A percentile compares a stretch with the other conserved stretches of the same genome.
Evolutionary conservation across 30 jellyfish, hydroid and myxozoan genomes (phyloP).

Genomic region (Aurelia sp.): DNA sequence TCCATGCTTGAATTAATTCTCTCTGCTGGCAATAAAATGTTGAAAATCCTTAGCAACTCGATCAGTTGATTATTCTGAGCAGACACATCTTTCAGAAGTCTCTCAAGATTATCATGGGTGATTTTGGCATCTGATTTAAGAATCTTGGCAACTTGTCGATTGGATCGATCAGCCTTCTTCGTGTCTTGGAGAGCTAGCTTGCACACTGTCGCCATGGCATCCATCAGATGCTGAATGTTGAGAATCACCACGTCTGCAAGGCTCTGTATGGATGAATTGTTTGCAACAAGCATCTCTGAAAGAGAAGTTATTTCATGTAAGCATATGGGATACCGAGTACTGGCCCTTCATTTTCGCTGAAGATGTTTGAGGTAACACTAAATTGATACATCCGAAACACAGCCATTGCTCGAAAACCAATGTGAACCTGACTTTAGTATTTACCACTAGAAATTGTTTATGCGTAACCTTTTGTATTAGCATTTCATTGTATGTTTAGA

Average conservation of each 20-base stretch:
- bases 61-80: conserved; percentile 30
- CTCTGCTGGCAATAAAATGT: conserved; percentile 39
- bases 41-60: conserved; percentile 13
- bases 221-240: conserved; percentile 59
- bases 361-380: too few relatives aligned
- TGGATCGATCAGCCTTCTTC: conserved; percentile 8
- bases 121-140: conserved; percentile 32
- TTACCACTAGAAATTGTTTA: too few relatives aligned
- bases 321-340: too few relatives aligned
- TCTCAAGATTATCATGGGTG: conserved; percentile 2
- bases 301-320: not conserved
- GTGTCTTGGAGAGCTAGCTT: conserved; percentile 20
- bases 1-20: not conserved
- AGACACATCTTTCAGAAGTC: not conserved
- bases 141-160: not conserved
- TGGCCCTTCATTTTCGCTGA: too few relatives aligned
- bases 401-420: too few relatives aligned
- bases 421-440: too few relatives aligned
- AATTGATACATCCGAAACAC: too few relatives aligned
- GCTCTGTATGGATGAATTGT: not conserved
- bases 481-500: too few relatives aligned
- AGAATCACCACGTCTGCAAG: conserved; percentile 25
- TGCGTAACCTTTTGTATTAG: too few relatives aligned
- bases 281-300: conserved; percentile 22
- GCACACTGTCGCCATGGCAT: conserved; percentile 41